Evolutionary conservation across 2,113 vertebrate genomes (phyloP).

Genomic region (Chelonoidis abingdonii): DNA sequence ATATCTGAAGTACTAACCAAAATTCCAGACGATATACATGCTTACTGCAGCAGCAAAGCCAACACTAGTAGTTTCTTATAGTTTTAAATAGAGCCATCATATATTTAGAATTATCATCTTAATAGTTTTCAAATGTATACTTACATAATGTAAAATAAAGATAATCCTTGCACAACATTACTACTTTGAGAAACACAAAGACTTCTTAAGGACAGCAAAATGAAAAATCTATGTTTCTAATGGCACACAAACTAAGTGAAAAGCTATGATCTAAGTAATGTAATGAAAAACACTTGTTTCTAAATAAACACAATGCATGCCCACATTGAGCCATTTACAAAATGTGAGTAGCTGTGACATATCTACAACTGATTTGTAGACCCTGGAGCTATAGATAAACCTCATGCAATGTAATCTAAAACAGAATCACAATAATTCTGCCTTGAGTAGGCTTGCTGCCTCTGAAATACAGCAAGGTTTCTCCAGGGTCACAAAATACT

Average conservation of each 20-base stretch:
- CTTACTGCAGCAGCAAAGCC: not conserved
- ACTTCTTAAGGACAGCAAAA: not conserved
- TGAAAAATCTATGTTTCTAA: not conserved
- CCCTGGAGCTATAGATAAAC: not conserved
- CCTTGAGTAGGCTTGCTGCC: not conserved
- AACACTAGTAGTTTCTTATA: not conserved
- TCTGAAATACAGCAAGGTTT: conserved; percentile 20
- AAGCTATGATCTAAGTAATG: not conserved
- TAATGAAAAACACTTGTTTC: not conserved
- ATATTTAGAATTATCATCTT: not conserved
- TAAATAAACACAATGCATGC: not conserved
- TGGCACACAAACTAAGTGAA: not conserved
- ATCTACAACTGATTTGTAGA: not conserved
- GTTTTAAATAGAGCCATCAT: not conserved
- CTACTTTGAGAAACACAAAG: not conserved
- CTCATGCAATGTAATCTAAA: not conserved
- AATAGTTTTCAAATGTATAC: not conserved
- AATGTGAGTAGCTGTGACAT: not conserved
- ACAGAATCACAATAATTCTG: conserved; percentile 5
- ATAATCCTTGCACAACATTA: not conserved
- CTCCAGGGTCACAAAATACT: conserved; percentile 29
- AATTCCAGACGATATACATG: too few relatives aligned
- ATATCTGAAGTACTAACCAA: not conserved
- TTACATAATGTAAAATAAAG: not conserved
- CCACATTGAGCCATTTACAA: not conserved